Percentiles rank a stretch among this genome's conserved stretches.
These are phyloP conservation scores for Callipepla californica DNA, from an alignment of 2,113 vertebrate species.

Conservation along the genomic window DNA sequence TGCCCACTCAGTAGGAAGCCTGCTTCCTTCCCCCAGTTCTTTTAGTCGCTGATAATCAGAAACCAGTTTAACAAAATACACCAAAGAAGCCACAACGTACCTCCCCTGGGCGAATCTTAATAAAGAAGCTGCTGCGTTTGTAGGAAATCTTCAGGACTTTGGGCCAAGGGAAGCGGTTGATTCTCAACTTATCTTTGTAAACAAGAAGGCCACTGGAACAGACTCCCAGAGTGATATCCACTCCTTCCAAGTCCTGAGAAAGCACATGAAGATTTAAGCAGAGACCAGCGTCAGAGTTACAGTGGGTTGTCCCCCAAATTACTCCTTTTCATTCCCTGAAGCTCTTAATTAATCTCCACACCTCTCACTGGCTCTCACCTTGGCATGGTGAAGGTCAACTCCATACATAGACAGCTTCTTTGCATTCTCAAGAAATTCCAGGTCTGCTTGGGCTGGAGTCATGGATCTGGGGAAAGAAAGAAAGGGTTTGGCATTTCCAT, in stretches of 20 bases:
- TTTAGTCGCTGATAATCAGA: neutral
- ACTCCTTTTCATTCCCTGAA: neutral
- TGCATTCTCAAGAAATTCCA: conserved; percentile 98
- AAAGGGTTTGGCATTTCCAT: rapidly evolving
- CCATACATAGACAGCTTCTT: conserved; percentile 99
- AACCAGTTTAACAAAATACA: neutral
- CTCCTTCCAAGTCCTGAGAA: conserved; percentile 92
- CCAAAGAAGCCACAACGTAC: conserved; percentile 54
- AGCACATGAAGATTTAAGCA: neutral
- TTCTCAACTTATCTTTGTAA: conserved; percentile 97
- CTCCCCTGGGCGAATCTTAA: conserved; percentile 97
- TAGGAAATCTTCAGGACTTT: conserved; percentile 99
- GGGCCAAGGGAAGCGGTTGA: conserved; percentile 98
- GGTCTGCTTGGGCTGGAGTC: conserved; percentile 96
- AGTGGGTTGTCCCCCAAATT: neutral
- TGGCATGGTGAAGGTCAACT: conserved; percentile 96
- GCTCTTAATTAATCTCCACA: neutral
- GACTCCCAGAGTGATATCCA: conserved; percentile 96
- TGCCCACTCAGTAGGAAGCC: rapidly evolving
- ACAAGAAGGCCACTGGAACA: conserved; percentile 97
- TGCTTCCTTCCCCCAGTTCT: rapidly evolving
- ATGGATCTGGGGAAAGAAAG: conserved; percentile 84
- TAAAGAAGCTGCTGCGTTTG: conserved; percentile 97
- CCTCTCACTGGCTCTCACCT: conserved; percentile 77
- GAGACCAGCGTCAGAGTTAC: neutral